Evolutionary conservation across 1,140 invertebrate species (phyloP).

Genomic region (Drosophila mayri): DNA sequence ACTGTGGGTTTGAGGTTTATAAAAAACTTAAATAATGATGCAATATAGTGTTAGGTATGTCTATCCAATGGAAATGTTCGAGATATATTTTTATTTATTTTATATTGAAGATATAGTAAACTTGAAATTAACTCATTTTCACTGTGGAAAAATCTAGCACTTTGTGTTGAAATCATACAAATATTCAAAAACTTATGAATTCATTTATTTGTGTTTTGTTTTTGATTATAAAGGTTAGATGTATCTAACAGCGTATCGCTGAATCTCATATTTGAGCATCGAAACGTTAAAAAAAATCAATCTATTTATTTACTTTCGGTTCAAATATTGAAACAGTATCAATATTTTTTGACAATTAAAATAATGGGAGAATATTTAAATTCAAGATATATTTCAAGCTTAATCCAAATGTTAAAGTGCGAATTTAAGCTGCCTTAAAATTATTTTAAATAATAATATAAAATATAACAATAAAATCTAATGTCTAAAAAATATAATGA

Average conservation of each 20-base stretch:
- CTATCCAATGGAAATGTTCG: not conserved
- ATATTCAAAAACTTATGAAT: not conserved
- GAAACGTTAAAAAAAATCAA: too few relatives aligned
- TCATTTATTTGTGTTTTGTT: not conserved
- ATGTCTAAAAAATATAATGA: too few relatives aligned
- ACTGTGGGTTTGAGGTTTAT: conserved; percentile 36
- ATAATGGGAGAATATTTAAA: too few relatives aligned
- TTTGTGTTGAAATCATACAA: not conserved
- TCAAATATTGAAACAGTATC: too few relatives aligned
- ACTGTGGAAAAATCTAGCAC: accelerated
- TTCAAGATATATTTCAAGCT: too few relatives aligned
- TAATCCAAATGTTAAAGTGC: too few relatives aligned
- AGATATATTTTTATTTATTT: not conserved
- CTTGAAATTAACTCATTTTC: not conserved
- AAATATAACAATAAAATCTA: too few relatives aligned
- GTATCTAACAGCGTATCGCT: not conserved
- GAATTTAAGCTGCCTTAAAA: too few relatives aligned
- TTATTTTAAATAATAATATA: too few relatives aligned
- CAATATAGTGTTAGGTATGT: not conserved
- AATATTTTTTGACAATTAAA: too few relatives aligned
- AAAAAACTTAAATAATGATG: not conserved
- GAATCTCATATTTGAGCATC: too few relatives aligned
- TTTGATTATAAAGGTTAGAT: not conserved
- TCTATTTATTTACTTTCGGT: too few relatives aligned
- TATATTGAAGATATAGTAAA: not conserved